Evolutionary conservation across 2,113 vertebrate genomes (phyloP), one percentile per base, ranked within the genome.

Genomic region (Catharus minimus): DNA sequence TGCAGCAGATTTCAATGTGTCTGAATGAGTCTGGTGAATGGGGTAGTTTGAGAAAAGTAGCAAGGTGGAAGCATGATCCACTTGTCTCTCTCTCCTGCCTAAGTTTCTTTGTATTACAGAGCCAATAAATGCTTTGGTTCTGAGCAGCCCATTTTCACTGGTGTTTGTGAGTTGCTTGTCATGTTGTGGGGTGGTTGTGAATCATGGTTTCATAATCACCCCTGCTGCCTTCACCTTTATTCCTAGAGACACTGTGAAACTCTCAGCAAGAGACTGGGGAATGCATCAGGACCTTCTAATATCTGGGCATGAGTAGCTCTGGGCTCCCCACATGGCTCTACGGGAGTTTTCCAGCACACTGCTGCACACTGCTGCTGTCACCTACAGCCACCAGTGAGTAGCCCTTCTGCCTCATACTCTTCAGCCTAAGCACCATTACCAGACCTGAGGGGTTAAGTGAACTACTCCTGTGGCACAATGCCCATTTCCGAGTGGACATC

Each of bases 201-300:
- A 61, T 10, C 17, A 20, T 7, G 10, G 9, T 52, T 83, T 76
- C 0, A 0, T 39, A 46, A 33, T 5, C 6, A 39, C 5, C 9
- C 2, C 3, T 4, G 9, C 22, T 60, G 13, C 20, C 20, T 67
- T 88, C 49, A 28, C 11, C 11, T 86, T 69, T 74, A 39, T 20
- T 69, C 13, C 13, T 62, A 21, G 11, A 33, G 21, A 74, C 4
- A 53, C 8, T 21, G 4, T 80, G 41, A 64, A 65, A 66, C 7
- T 41, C 38, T 81, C 38, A 61, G 14, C 9, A 69, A n/a, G 33
- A 72, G 32, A 12, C 3, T 57, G 7, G 5, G 69, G 28, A 72
- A 69, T 36, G 1, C 30, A 60, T 32, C 28, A 49, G 20, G 6
- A 53, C 8, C 5, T 17, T 57, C 23, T 22, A 41, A 24, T 28